These are phyloP conservation scores for Macrophya annulata DNA, from an alignment of 2,888 invertebrate genomes.

Conservation along the genomic window DNA sequence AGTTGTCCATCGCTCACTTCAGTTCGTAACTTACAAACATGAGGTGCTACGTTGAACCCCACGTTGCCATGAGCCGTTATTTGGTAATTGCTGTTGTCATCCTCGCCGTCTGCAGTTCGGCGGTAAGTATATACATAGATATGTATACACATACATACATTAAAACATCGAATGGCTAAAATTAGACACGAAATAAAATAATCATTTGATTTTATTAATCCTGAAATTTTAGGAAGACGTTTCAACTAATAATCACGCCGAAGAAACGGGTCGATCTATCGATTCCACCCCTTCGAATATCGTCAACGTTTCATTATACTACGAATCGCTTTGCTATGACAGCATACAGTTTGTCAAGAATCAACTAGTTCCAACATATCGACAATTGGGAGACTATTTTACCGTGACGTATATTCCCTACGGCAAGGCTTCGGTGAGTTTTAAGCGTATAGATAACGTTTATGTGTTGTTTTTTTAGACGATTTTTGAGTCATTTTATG, in stretches of 20 bases:
- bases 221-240: not conserved
- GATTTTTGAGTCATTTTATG: not conserved
- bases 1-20: conserved; percentile 35
- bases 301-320: conserved; percentile 79
- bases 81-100: conserved; percentile 30
- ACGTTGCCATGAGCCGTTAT: not conserved
- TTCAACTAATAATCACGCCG: not conserved
- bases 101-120: conserved; percentile 22
- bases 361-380: conserved; percentile 79
- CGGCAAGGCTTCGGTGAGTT: conserved; percentile 81
- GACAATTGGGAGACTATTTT: conserved; percentile 73
- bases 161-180: not conserved
- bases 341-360: conserved; percentile 79
- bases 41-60: conserved; percentile 12
- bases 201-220: not conserved
- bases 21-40: conserved; percentile 26
- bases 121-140: not conserved
- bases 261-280: not conserved
- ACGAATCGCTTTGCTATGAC: conserved; percentile 82
- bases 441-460: not conserved
- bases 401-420: conserved; percentile 80
- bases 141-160: not conserved
- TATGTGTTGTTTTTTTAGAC: not conserved
- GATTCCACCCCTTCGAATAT: not conserved
- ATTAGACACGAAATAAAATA: not conserved